phyloP scores from a whole-genome alignment of 2,888 invertebrate species.

The Limnephilus auricula region DNA sequence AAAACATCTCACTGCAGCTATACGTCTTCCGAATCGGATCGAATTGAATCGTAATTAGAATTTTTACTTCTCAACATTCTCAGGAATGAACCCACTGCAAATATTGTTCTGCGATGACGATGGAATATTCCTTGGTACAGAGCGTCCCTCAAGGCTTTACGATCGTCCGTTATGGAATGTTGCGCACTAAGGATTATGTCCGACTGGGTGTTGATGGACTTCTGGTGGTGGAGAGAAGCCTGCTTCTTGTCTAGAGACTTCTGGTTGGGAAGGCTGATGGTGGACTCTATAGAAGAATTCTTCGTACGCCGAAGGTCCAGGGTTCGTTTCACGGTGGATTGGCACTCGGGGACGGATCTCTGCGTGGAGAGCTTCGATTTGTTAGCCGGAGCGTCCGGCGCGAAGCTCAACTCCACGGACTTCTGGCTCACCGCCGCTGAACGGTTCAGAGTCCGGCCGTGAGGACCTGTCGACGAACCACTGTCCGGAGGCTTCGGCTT shows the following conservation, averaged over 20 bases:
- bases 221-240: conserved; percentile 78
- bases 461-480: conserved; percentile 70
- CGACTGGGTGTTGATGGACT: conserved; percentile 79
- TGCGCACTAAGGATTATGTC: conserved; percentile 77
- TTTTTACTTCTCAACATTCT: conserved; percentile 86
- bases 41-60: conserved; percentile 86
- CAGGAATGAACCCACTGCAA: conserved; percentile 86
- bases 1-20: conserved; percentile 70
- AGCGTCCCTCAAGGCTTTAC: conserved; percentile 85
- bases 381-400: conserved; percentile 74
- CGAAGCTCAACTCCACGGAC: conserved; percentile 79
- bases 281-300: conserved; percentile 76
- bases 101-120: conserved; percentile 86
- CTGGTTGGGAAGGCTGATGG: conserved; percentile 77
- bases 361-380: conserved; percentile 75
- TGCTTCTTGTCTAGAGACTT: conserved; percentile 77
- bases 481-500: conserved; percentile 54
- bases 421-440: conserved; percentile 81
- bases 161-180: conserved; percentile 77
- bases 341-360: conserved; percentile 75
- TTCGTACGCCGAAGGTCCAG: conserved; percentile 76
- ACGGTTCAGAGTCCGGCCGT: conserved; percentile 73
- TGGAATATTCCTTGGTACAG: conserved; percentile 88
- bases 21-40: conserved; percentile 79
- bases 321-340: conserved; percentile 73